Conservation (phyloP, 2,797 vertebrate genomes). For the Clarias pachynema region DNA sequence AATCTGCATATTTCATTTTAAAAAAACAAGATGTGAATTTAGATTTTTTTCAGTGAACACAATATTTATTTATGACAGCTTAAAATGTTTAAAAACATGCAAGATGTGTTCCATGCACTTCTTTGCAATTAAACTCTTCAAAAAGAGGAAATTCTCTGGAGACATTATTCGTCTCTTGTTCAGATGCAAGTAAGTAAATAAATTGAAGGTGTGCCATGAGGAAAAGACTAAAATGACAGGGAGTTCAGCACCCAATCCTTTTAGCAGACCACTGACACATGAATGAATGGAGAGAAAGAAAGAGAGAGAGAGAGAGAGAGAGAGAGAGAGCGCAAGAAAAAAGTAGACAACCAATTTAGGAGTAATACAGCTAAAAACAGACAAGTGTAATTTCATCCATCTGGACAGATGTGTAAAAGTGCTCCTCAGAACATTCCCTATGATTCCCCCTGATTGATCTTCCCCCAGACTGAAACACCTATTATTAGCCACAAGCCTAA, state of each 20-base stretch:
- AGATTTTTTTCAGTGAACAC: not conserved
- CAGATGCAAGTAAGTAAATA: constrained; percentile 63
- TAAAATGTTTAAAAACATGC: not conserved
- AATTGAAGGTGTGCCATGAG: constrained; percentile 61
- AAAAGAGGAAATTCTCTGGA: not conserved
- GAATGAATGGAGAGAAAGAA: constrained; percentile 64
- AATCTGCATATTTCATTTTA: not conserved
- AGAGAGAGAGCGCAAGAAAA: constrained; percentile 44
- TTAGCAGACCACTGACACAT: constrained; percentile 82
- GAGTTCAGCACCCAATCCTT: constrained; percentile 80
- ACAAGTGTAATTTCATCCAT: constrained; percentile 88
- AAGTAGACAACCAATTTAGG: constrained; percentile 83
- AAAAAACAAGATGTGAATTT: not conserved
- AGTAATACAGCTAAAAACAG: constrained; percentile 88
- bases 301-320: constrained; percentile 40
- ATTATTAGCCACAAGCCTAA: constrained; percentile 88
- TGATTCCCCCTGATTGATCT: constrained; percentile 86
- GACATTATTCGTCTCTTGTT: constrained; percentile 27
- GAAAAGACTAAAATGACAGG: constrained; percentile 78
- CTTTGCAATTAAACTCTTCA: constrained; percentile 29
- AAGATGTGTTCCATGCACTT: constrained; percentile 3
- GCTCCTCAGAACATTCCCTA: constrained; percentile 83
- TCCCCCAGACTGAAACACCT: constrained; percentile 86
- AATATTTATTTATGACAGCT: constrained; percentile 11
- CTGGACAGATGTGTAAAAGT: constrained; percentile 85